phyloP scores from a whole-genome alignment of 1,140 invertebrate species.

The Zaprionus vittiger region DNA sequence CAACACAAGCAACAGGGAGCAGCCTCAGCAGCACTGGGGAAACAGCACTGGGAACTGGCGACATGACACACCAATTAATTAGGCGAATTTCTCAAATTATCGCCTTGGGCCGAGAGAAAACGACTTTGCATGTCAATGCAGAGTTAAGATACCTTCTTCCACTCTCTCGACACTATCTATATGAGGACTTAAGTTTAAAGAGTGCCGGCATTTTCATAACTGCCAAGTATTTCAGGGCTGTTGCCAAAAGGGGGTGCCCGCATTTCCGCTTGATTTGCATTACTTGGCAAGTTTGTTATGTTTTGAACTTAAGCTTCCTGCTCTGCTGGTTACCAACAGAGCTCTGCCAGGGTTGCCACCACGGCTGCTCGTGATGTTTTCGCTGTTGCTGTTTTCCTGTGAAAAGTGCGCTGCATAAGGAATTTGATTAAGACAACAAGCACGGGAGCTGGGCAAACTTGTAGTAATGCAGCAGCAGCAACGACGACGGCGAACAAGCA shows the following conservation, averaged over 20 bases:
- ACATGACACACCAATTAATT: conserved; percentile 78
- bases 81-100: conserved; percentile 77
- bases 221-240: conserved; percentile 36
- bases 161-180: conserved; percentile 15
- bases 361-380: conserved; percentile 42
- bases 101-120: conserved; percentile 45
- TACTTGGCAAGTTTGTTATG: conserved; percentile 76
- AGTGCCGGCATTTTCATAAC: conserved; percentile 63
- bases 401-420: conserved; percentile 76
- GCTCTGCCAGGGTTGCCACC: conserved; percentile 49
- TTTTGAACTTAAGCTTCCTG: conserved; percentile 79
- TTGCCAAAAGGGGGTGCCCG: conserved; percentile 40
- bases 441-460: conserved; percentile 9
- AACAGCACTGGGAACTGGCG: conserved; percentile 44
- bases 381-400: conserved; percentile 60
- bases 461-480: conserved; percentile 27
- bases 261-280: conserved; percentile 83
- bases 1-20: conserved; percentile 1
- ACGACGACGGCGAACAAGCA: conserved; percentile 43
- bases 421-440: conserved; percentile 80
- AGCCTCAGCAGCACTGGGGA: conserved; percentile 20
- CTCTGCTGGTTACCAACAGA: no score
- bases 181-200: conserved; percentile 60
- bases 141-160: conserved; percentile 48
- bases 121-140: conserved; percentile 61